phyloP scores from a whole-genome alignment of 2,888 invertebrate genomes.

The Margaritifera margaritifera region DNA sequence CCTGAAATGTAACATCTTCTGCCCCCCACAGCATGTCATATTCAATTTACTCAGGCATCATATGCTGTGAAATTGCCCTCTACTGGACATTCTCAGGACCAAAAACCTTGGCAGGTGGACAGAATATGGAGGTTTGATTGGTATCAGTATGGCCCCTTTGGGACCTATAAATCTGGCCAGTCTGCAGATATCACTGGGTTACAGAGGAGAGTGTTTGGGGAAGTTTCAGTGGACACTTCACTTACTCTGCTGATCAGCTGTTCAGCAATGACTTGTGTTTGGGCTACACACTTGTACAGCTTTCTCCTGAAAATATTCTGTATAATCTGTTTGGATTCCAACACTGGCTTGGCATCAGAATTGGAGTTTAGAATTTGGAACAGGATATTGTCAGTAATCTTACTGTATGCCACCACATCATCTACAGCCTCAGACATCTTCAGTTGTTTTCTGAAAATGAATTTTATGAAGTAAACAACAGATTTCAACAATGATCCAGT shows the following conservation, averaged over 20 bases:
- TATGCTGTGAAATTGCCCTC: too few relatives aligned
- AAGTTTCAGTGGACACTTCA: too few relatives aligned
- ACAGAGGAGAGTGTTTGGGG: too few relatives aligned
- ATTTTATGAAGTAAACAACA: conserved; percentile 1
- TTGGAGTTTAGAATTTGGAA: conserved; percentile 46
- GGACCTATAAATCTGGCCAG: too few relatives aligned
- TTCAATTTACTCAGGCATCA: too few relatives aligned
- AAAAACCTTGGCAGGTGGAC: too few relatives aligned
- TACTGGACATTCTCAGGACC: too few relatives aligned
- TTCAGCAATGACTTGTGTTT: conserved; percentile 34
- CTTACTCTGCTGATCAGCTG: conserved; percentile 19
- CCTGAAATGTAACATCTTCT: too few relatives aligned
- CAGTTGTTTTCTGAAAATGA: conserved; percentile 21
- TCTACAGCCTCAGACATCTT: conserved; percentile 53
- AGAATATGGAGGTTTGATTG: too few relatives aligned
- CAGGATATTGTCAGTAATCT: conserved; percentile 56
- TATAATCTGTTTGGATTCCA: conserved; percentile 49
- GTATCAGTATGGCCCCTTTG: too few relatives aligned
- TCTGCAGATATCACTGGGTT: too few relatives aligned
- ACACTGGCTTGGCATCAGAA: conserved; percentile 18
- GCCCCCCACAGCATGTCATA: too few relatives aligned
- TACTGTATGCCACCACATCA: conserved; percentile 60
- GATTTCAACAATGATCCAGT: not conserved
- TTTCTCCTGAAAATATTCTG: conserved; percentile 42
- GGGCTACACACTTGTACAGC: conserved; percentile 51